Evolutionary conservation across 1,140 invertebrate species (phyloP), one percentile per base, ranked within the genome.

Genomic region (Drosophila ambigua): DNA sequence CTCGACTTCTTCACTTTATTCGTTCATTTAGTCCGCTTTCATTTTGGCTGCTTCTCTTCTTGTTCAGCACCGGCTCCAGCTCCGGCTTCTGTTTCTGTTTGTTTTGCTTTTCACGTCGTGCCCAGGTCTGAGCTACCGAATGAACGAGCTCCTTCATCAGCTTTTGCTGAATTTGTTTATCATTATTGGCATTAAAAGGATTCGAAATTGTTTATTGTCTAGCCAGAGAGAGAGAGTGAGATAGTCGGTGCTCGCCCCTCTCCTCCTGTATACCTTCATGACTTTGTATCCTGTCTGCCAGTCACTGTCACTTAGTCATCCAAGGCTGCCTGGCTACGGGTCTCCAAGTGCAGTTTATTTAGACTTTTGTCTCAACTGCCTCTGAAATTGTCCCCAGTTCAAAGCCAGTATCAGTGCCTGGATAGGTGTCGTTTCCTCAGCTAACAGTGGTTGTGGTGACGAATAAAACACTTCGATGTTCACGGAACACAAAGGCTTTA

Each of bases 201-300:
- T 87, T 88, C 82, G 83, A 83, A 87, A 88, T 87, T 87, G 83
- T 87, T 87, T 87, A 88, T 87, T 87, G 79, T 87, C 83, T 87
- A 88, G 71, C 71, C 81, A 63, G 75, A 44, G 60, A 35, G 31
- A 58, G 75, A 44, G 60, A 35, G 31, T 11, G 31, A 2, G 31
- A 4, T 45, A 58, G 64, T 68, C 31, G 66, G 46, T 23, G 9
- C 31, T 35, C 62, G 51, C 44, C 46, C 9, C 61, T 31, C 13
- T 23, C 51, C 50, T 13, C 43, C 15, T 31, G 11, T 15, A 20
- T 64, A 24, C 35, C 43, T 15, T 46, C 53, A 15, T 48, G 52
- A 69, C 64, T 77, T 51, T 51, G 48, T n/a, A 24, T 77, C 53
- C 61, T 68, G 59, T 72, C 69, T 83, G 74, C 63, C 44, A 83